A percentile compares a stretch with the other conserved stretches of the same genome.
Evolutionary conservation across 1,140 invertebrate genomes (phyloP).

Genomic region (Cherax quadricarinatus): DNA sequence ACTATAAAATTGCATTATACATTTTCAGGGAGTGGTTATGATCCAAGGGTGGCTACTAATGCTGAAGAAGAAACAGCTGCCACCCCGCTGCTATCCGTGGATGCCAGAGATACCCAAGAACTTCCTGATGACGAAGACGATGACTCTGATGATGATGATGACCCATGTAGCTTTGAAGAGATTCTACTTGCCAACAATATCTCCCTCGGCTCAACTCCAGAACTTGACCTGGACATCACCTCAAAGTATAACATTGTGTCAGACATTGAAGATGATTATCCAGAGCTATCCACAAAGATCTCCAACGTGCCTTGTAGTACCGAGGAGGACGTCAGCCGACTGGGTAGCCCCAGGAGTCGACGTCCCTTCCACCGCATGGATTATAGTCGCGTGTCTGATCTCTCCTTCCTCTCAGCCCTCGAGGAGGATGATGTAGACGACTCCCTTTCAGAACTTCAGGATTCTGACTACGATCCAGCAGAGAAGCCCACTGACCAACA

Average conservation of each 20-base stretch:
- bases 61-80: conserved; percentile 43
- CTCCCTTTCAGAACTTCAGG: conserved; percentile 52
- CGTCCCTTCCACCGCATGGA: conserved; percentile 61
- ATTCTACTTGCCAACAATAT: conserved; percentile 62
- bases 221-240: conserved; percentile 20
- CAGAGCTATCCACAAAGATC: conserved; percentile 26
- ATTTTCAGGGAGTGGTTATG: background rate
- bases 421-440: conserved; percentile 57
- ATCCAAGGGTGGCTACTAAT: background rate
- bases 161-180: conserved; percentile 63
- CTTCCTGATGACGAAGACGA: conserved; percentile 31
- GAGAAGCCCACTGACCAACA: conserved; percentile 23
- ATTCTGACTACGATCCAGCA: conserved; percentile 49
- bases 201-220: conserved; percentile 40
- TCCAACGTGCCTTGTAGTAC: conserved; percentile 35
- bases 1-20: background rate
- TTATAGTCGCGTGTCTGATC: conserved; percentile 59
- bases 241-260: conserved; percentile 61
- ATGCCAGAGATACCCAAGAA: conserved; percentile 28
- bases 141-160: conserved; percentile 51
- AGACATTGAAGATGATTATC: conserved; percentile 51
- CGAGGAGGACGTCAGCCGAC: conserved; percentile 28
- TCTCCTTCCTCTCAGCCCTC: conserved; percentile 59
- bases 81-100: conserved; percentile 41
- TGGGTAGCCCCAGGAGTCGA: conserved; percentile 59